Base-by-base conservation (phyloP, 2,888 invertebrate species). In the Dasypolia templi region DNA sequence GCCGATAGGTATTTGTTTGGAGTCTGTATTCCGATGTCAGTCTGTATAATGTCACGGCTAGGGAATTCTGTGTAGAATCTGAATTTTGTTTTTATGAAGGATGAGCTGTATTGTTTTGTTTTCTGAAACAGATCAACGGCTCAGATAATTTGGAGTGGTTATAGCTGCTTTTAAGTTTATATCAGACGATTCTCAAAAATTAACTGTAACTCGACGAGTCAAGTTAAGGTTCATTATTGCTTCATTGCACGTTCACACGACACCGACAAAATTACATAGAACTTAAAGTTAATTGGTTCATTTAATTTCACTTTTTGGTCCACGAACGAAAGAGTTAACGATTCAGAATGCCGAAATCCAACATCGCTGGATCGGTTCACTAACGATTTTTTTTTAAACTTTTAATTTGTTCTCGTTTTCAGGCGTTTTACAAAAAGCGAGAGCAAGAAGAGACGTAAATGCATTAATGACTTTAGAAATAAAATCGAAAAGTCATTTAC, bases 1-100 rank as follows among this genome's bases (percentile, higher is more conserved):
- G 62, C 19, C 58, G 66, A 82, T 84, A 70, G 61, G 62, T 81
- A 84, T 82, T 82, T 81, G 69, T 84, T 63, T 46, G 29, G 17
- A 66, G 58, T 66, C 62, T 56, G 64, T 76, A 59, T 69, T 22
- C 44, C 56, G 56, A 53, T 74, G 55, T 72, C 69, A 72, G 51
- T 53, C 58, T 35, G 51, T 22, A 59, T 81, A 75, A 84, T 71
- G 75, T 73, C 64, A 73, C 64, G 63, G 22, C 53, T 35, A 61
- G 64, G 72, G 56, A 71, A 53, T 69, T 26, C 29, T 32, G 22
- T 55, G 44, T 12, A n/a, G 39, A 68, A 46, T 63, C 12, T 26
- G 3, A 19, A 75, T 17, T 2, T 44, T 39, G n/a, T 35, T 71
- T n/a, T 65, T 51, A 42, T 61, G 29, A 17, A 35, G 11, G 39